Evolutionary conservation across 2,888 invertebrate species (phyloP).

Genomic region (Ectemnius continuus): DNA sequence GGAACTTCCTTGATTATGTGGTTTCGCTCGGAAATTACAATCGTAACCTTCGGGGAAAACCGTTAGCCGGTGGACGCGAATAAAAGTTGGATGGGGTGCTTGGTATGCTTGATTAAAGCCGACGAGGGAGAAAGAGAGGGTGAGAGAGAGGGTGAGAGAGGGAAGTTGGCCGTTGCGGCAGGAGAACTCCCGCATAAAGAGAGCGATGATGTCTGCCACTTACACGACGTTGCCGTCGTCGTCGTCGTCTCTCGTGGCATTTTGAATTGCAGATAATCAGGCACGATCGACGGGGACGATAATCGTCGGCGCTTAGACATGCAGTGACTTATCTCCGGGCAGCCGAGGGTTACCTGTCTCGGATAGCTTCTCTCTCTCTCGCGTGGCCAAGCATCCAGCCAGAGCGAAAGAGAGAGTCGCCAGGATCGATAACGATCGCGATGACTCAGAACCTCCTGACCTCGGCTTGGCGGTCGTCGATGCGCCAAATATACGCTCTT

Average conservation of each 20-base stretch:
- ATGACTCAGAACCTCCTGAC: constrained; percentile 60
- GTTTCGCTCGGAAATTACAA: too few relatives aligned
- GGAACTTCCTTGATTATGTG: too few relatives aligned
- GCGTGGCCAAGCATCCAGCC: constrained; percentile 34
- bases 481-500: constrained; percentile 40
- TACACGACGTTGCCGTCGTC: constrained; percentile 7
- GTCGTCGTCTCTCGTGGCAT: constrained; percentile 44
- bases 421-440: constrained; percentile 59
- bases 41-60: too few relatives aligned
- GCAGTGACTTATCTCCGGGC: constrained; percentile 66
- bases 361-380: constrained; percentile 49
- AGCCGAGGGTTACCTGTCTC: constrained; percentile 59
- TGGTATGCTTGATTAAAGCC: too few relatives aligned
- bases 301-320: constrained; percentile 67
- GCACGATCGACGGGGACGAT: constrained; percentile 66
- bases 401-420: constrained; percentile 45
- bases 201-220: constrained; percentile 16
- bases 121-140: too few relatives aligned
- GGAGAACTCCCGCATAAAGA: constrained; percentile 54
- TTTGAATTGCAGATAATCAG: constrained; percentile 72
- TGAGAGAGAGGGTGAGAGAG: too few relatives aligned
- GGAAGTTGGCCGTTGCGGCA: constrained; percentile 14
- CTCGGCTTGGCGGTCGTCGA: constrained; percentile 47
- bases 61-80: too few relatives aligned
- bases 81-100: too few relatives aligned